phyloP scores from a whole-genome alignment of 1,140 invertebrate species.

The Maniola jurtina region DNA sequence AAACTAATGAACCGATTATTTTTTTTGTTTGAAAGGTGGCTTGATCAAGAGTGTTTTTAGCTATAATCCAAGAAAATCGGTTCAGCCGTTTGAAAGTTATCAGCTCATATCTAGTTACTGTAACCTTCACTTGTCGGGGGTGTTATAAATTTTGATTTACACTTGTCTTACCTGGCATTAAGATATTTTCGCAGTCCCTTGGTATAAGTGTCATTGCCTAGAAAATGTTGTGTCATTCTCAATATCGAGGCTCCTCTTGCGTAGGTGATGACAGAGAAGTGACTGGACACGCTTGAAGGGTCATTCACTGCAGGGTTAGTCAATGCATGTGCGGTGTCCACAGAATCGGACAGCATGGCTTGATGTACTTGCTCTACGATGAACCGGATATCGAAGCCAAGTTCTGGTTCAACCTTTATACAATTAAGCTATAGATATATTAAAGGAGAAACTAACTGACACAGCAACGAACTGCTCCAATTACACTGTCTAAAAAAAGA shows the following conservation, averaged over 20 bases:
- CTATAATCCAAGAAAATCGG: no score
- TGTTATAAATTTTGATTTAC: no score
- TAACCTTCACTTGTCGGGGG: no score
- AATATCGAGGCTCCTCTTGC: constrained; percentile 85
- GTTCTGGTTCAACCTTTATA: constrained; percentile 61
- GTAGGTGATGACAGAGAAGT: constrained; percentile 82
- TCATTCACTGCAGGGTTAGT: constrained; percentile 74
- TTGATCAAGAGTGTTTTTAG: no score
- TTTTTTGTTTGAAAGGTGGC: no score
- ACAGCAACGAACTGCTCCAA: no score
- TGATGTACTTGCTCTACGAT: constrained; percentile 82
- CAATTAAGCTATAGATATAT: background rate
- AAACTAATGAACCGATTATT: no score
- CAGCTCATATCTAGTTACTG: no score
- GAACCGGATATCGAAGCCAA: constrained; percentile 77
- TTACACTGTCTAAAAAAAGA: no score
- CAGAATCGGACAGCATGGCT: constrained; percentile 83
- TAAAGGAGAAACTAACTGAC: no score
- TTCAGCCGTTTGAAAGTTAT: no score
- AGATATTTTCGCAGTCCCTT: constrained; percentile 82
- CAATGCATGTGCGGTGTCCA: constrained; percentile 81
- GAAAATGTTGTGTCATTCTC: constrained; percentile 85
- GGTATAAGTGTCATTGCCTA: constrained; percentile 82
- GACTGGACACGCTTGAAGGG: constrained; percentile 72
- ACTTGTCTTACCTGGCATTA: constrained; percentile 72